Base-by-base conservation (phyloP, 2,113 vertebrate species). In the Orycteropus afer region DNA sequence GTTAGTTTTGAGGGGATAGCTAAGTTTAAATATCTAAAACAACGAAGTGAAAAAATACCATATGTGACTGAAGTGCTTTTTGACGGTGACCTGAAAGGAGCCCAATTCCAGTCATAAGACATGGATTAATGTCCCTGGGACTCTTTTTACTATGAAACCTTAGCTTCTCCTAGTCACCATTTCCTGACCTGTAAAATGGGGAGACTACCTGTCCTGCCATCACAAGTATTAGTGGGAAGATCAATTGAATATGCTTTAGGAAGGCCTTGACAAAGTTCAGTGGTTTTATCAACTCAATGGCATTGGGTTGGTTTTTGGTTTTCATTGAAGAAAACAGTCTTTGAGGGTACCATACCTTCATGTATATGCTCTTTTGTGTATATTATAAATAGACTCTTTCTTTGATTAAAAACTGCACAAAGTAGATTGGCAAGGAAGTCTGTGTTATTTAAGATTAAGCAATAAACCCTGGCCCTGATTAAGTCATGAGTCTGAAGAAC, bases 11-110 rank as follows among this genome's bases (percentile, higher is more conserved):
- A 2, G 47, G 74, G 20, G 74, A 95, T 61, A 76, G 49, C 57
- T 90, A 65, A 94, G 91, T 90, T 74, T 97, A 81, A 95, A 92
- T 95, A 96, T 93, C 17, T 71, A 76, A 94, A 95, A 89, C 69
- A 95, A 71, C 63, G 53, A 79, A 79, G n/a, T 92, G 76, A 87
- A 95, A 91, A 96, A 93, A 95, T 91, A 85, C 89, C 57, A 34
- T 37, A 94, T 90, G 15, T 83, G 82, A 85, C 77, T 96, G 20
- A 73, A 95, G 85, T 84, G n/a, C 15, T 29, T 96, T 94, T 65
- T 92, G 93, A 83, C 84, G 96, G 61, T 90, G 87, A 93, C 79
- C 83, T 83, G 7, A 90, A 92, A 92, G 55, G 89, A 90, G 61
- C 20, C 77, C 37, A 9, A 25, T 94, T 89, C 94, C 51, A 90